Evolutionary conservation across 92 coral and sea anemone species (phyloP).

Genomic region (Siderastrea siderea): DNA sequence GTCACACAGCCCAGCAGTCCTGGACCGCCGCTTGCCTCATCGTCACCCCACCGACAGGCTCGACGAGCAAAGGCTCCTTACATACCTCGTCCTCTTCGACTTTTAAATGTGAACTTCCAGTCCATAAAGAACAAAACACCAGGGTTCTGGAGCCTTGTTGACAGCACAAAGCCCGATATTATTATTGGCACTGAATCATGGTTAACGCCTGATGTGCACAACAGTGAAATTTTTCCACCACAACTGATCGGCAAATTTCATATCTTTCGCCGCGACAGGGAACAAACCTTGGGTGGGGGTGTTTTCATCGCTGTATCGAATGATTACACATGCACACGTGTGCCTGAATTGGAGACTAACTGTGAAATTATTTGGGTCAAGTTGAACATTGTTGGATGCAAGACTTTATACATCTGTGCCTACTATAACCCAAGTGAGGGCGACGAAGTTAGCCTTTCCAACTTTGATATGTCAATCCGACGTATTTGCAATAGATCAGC

Average conservation of each 20-base stretch:
- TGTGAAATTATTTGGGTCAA: conserved; percentile 41
- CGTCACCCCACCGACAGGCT: not conserved
- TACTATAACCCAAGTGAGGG: conserved; percentile 25
- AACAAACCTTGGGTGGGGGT: conserved; percentile 21
- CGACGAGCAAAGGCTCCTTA: conserved; percentile 8
- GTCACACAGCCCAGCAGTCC: conserved; percentile 15
- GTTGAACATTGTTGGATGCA: conserved; percentile 19
- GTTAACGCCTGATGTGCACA: conserved; percentile 14
- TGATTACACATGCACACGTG: no score
- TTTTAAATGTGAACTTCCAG: conserved; percentile 13
- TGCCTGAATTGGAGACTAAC: conserved; percentile 27
- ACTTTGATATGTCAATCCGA: not conserved
- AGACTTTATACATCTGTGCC: not conserved
- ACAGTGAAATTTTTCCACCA: conserved; percentile 30
- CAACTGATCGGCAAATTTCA: conserved; percentile 2
- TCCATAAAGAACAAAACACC: conserved; percentile 9
- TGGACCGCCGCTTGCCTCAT: conserved; percentile 28
- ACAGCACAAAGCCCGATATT: conserved; percentile 22
- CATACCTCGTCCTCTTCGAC: conserved; percentile 20
- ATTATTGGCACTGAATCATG: conserved; percentile 37
- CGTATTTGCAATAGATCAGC: not conserved
- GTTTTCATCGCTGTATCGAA: conserved; percentile 42
- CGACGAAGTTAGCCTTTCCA: not conserved
- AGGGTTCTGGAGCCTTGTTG: conserved; percentile 15
- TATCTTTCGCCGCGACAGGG: conserved; percentile 23